Percentiles rank a stretch among this genome's conserved stretches.
phyloP scores from a whole-genome alignment of 2,888 invertebrate genomes.

The Sepiola atlantica region DNA sequence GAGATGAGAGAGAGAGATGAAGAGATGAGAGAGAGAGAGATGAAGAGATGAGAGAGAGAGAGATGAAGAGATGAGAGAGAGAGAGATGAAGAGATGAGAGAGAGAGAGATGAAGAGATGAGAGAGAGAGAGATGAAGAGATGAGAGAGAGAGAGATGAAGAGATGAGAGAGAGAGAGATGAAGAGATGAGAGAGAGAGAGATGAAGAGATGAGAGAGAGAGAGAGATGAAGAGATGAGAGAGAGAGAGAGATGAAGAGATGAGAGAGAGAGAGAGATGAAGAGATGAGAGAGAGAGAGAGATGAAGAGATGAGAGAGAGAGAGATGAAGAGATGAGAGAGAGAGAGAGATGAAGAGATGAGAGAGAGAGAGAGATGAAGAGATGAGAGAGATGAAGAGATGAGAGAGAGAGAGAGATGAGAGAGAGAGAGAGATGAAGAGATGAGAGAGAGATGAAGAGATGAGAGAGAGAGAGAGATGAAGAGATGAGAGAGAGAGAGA shows the following conservation, averaged over 20 bases:
- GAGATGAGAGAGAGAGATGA: too few species aligned
- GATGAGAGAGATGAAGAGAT: too few species aligned
- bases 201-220: background rate
- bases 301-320: background rate
- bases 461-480: too few species aligned
- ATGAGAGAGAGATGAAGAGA: too few species aligned
- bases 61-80: background rate
- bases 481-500: too few species aligned
- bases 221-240: background rate
- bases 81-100: too few species aligned
- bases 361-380: too few species aligned
- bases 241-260: background rate
- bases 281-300: background rate
- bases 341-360: too few species aligned
- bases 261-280: background rate
- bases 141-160: background rate
- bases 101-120: background rate
- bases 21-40: background rate
- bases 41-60: background rate
- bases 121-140: background rate
- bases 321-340: too few species aligned
- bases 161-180: background rate
- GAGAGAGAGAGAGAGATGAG: too few species aligned
- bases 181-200: background rate
- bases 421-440: too few species aligned